phyloP scores from a whole-genome alignment of 1,140 invertebrate genomes.

The Penaeus indicus region DNA sequence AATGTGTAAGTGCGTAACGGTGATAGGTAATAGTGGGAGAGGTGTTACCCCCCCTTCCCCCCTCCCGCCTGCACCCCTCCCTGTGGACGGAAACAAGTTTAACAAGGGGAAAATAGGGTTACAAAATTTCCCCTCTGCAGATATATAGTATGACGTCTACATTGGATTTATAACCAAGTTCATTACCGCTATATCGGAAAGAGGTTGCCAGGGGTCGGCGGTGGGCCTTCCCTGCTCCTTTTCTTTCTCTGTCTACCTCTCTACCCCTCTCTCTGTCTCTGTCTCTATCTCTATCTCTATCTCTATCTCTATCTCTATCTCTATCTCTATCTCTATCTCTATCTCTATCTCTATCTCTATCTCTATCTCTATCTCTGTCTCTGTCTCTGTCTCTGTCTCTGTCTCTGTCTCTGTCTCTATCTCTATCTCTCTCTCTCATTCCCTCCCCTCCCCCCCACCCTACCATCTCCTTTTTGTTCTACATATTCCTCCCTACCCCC shows the following conservation, averaged over 20 bases:
- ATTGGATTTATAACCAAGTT: constrained; percentile 32
- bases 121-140: constrained; percentile 6
- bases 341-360: constrained; percentile 9
- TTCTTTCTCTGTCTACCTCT: neutral
- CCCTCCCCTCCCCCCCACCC: no score
- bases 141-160: constrained; percentile 13
- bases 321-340: constrained; percentile 8
- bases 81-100: constrained; percentile 31
- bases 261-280: neutral
- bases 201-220: neutral
- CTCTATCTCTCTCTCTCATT: neutral
- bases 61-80: neutral
- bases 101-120: constrained; percentile 47
- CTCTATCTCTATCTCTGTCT: neutral
- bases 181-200: constrained; percentile 12
- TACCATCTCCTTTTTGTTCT: neutral
- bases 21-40: neutral
- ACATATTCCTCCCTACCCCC: neutral
- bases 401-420: neutral
- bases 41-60: neutral
- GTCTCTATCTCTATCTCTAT: neutral
- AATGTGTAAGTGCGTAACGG: no score
- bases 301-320: neutral
- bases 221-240: neutral
- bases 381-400: constrained; percentile 5